These are phyloP conservation scores for Syngnathus rostellatus DNA, from an alignment of 2,797 vertebrate genomes.

Conservation along the genomic window DNA sequence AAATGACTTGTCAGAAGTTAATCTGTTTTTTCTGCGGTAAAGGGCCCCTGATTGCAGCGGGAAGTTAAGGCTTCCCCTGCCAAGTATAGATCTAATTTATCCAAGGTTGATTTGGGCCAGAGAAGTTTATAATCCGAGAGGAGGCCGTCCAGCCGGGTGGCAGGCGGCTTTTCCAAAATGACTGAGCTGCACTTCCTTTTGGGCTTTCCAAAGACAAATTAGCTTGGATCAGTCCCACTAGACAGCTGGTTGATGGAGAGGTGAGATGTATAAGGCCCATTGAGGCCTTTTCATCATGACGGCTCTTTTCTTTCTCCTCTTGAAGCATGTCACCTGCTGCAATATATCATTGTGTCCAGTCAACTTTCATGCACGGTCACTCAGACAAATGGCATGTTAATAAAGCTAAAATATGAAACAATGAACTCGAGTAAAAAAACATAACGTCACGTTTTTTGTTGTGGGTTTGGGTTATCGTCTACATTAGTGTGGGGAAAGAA, in stretches of 20 bases:
- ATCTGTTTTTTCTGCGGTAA: slow-evolving; percentile 44
- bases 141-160: slow-evolving; percentile 24
- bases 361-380: slow-evolving; percentile 32
- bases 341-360: slow-evolving; percentile 41
- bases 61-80: slow-evolving; percentile 41
- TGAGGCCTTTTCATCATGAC: slow-evolving; percentile 49
- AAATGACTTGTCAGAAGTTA: slow-evolving; percentile 56
- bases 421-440: neutral
- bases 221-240: slow-evolving; percentile 46
- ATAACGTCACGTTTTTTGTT: slow-evolving; percentile 11
- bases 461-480: slow-evolving; percentile 13
- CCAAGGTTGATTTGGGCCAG: slow-evolving; percentile 49
- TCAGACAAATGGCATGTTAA: slow-evolving; percentile 30
- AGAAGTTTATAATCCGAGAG: slow-evolving; percentile 51
- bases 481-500: neutral
- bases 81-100: slow-evolving; percentile 58
- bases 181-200: slow-evolving; percentile 44
- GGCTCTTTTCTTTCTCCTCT: slow-evolving; percentile 18
- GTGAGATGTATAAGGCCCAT: slow-evolving; percentile 44
- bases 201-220: slow-evolving; percentile 52
- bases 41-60: slow-evolving; percentile 44
- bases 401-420: slow-evolving; percentile 10
- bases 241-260: slow-evolving; percentile 57
- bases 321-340: slow-evolving; percentile 44
- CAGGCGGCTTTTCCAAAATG: slow-evolving; percentile 37